Evolutionary conservation across 2,113 vertebrate genomes (phyloP).

Genomic region (Eonycteris spelaea): DNA sequence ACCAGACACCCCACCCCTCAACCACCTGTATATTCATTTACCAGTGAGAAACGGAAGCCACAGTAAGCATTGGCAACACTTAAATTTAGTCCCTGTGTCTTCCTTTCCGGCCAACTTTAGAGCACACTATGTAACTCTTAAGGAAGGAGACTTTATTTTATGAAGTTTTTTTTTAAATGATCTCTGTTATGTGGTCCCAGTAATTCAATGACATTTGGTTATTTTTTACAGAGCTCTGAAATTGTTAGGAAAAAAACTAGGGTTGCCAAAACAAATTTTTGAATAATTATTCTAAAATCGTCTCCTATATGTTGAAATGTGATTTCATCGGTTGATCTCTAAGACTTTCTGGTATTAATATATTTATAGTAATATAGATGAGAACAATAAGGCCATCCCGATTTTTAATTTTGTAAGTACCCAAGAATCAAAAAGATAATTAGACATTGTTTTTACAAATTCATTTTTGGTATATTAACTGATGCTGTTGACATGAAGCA

Average conservation of each 20-base stretch:
- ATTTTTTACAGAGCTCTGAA: conserved; percentile 15
- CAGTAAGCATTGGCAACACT: neutral
- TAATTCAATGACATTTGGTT: conserved; percentile 12
- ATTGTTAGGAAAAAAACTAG: neutral
- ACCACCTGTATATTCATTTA: neutral
- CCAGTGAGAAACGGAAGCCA: neutral
- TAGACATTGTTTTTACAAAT: conserved; percentile 34
- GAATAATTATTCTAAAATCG: neutral
- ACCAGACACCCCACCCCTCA: accelerated
- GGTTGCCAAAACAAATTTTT: neutral
- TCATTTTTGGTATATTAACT: conserved; percentile 60
- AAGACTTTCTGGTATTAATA: neutral
- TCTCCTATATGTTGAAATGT: neutral
- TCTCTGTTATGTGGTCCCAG: neutral
- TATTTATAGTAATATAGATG: neutral
- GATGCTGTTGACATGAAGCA: conserved; percentile 34
- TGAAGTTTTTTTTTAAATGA: neutral
- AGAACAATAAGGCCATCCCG: neutral
- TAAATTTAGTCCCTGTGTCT: neutral
- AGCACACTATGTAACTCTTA: neutral
- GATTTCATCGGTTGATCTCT: neutral
- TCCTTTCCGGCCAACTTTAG: neutral
- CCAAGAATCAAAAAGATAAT: conserved; percentile 29
- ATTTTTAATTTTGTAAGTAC: conserved; percentile 16
- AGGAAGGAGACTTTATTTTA: neutral